Evolutionary conservation across 1,140 invertebrate species (phyloP).

Genomic region (Hesperophylax magnus): DNA sequence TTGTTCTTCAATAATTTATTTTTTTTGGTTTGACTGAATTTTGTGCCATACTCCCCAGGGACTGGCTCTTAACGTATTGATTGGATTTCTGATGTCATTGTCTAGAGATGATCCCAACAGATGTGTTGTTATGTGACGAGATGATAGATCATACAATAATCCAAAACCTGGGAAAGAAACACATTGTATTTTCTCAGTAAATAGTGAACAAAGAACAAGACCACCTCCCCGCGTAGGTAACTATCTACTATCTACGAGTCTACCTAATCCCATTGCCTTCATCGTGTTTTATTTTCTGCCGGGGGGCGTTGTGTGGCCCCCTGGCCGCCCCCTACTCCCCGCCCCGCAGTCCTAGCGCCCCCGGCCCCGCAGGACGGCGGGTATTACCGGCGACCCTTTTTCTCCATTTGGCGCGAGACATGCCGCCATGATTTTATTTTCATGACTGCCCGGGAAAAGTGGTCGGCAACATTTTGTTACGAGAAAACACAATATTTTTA

Average conservation of each 20-base stretch:
- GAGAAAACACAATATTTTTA: too few species aligned
- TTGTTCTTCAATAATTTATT: too few species aligned
- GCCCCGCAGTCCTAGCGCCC: not conserved
- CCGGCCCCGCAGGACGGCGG: not conserved
- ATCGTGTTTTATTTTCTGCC: not conserved
- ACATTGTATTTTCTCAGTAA: too few species aligned
- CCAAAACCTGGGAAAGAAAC: too few species aligned
- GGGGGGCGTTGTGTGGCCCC: not conserved
- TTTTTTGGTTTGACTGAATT: too few species aligned
- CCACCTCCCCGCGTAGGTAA: not conserved
- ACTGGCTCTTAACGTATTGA: too few species aligned
- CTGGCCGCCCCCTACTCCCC: not conserved
- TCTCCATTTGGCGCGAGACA: slow-evolving; percentile 11
- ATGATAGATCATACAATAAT: too few species aligned
- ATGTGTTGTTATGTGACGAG: too few species aligned
- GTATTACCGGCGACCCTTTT: not conserved
- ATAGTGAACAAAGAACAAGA: not conserved
- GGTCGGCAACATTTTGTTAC: not conserved
- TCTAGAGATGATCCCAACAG: too few species aligned
- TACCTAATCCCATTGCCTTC: not conserved
- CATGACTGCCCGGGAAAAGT: slow-evolving; percentile 4
- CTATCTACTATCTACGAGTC: slow-evolving; percentile 2
- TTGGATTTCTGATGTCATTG: too few species aligned
- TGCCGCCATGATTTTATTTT: slow-evolving; percentile 29
- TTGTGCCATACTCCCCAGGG: too few species aligned